These are phyloP conservation scores for Tautogolabrus adspersus DNA, from an alignment of 2,113 vertebrate genomes.

Conservation along the genomic window DNA sequence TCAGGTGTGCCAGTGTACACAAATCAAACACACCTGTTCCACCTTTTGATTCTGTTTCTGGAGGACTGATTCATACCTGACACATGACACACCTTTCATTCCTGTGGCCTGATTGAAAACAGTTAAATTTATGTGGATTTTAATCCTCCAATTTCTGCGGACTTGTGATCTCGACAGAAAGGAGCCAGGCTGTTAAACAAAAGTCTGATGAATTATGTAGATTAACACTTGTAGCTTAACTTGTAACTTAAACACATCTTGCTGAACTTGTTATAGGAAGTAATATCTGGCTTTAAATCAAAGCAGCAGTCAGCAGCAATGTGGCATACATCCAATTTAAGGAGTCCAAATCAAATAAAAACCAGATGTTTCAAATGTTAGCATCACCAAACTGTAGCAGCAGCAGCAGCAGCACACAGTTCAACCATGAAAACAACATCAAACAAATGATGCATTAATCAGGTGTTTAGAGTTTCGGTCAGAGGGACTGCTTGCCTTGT, in stretches of 20 bases:
- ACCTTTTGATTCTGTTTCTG: neutral
- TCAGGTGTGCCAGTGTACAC: conserved; percentile 49
- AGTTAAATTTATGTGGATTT: neutral
- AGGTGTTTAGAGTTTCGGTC: conserved; percentile 6
- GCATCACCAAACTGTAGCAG: neutral
- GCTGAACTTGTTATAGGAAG: too few relatives aligned
- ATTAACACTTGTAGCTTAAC: too few relatives aligned
- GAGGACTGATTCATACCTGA: conserved; percentile 20
- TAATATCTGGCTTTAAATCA: neutral
- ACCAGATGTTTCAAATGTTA: neutral
- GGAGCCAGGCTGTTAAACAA: too few relatives aligned
- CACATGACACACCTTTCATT: conserved; percentile 8
- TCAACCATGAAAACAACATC: neutral
- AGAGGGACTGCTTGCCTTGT: conserved; percentile 22
- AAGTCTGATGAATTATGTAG: too few relatives aligned
- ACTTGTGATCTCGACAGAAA: neutral
- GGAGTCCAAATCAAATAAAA: conserved; percentile 11
- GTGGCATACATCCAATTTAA: neutral
- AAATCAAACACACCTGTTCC: conserved; percentile 53
- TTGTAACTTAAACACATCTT: too few relatives aligned
- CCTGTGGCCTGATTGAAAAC: neutral
- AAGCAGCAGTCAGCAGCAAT: conserved; percentile 6
- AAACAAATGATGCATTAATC: conserved; percentile 28
- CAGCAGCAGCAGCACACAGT: neutral
- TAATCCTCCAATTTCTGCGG: neutral